Percentiles rank a stretch among this genome's conserved stretches.
phyloP scores from a whole-genome alignment of 2,888 invertebrate species.

The Spilosoma lubricipeda region DNA sequence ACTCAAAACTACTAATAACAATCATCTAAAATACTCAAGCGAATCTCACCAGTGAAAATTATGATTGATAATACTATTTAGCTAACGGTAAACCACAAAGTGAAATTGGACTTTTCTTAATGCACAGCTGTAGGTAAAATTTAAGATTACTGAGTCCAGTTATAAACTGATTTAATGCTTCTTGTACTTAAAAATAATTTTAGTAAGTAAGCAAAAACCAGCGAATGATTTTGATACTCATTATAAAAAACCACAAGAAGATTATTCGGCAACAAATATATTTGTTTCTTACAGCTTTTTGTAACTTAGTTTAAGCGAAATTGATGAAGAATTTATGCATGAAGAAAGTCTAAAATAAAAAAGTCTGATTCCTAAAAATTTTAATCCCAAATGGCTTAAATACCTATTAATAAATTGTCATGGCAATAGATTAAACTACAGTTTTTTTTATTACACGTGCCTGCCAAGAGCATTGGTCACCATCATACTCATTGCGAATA shows the following conservation, averaged over 20 bases:
- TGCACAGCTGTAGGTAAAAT: slow-evolving; percentile 57
- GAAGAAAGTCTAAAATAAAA: slow-evolving; percentile 48
- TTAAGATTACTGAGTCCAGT: slow-evolving; percentile 56
- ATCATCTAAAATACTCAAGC: slow-evolving; percentile 67
- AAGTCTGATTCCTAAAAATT: too few relatives aligned
- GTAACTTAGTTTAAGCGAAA: slow-evolving; percentile 29
- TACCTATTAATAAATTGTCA: background rate
- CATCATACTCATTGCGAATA: too few relatives aligned
- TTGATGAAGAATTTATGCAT: slow-evolving; percentile 46
- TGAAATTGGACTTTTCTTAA: slow-evolving; percentile 62
- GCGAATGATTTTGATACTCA: slow-evolving; percentile 46
- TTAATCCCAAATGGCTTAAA: too few relatives aligned
- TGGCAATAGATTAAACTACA: too few relatives aligned
- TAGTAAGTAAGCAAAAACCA: slow-evolving; percentile 34
- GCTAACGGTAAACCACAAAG: slow-evolving; percentile 71
- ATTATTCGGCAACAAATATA: slow-evolving; percentile 49
- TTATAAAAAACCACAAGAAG: slow-evolving; percentile 45
- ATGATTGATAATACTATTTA: slow-evolving; percentile 77
- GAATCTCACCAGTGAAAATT: slow-evolving; percentile 69
- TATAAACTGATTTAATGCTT: slow-evolving; percentile 56
- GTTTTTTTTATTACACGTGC: too few relatives aligned
- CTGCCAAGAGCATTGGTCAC: too few relatives aligned
- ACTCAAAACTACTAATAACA: slow-evolving; percentile 65
- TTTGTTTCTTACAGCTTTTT: slow-evolving; percentile 26
- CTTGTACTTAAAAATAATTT: slow-evolving; percentile 34